Percentiles rank a stretch among this genome's conserved stretches.
Conservation (phyloP, 1,140 invertebrate species). For the Acromyrmex charruanus region DNA sequence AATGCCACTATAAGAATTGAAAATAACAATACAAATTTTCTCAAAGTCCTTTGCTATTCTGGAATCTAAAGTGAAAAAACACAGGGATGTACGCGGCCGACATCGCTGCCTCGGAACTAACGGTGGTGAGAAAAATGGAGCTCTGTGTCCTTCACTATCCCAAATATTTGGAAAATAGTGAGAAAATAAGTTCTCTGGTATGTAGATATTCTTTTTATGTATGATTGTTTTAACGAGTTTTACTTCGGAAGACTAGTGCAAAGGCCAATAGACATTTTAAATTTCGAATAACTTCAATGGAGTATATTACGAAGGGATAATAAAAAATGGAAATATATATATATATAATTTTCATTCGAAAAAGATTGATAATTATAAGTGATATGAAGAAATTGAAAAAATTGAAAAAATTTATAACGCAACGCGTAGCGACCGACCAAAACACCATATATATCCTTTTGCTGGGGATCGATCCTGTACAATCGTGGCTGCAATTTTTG, state of each 20-base stretch:
- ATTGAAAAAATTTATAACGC: neutral
- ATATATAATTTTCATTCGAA: neutral
- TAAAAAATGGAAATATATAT: neutral
- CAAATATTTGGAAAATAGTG: neutral
- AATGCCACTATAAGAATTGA: neutral
- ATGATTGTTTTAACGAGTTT: neutral
- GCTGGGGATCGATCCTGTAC: slow-evolving; percentile 48
- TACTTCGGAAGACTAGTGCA: neutral
- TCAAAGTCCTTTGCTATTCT: neutral
- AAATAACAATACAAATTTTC: neutral
- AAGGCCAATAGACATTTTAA: neutral
- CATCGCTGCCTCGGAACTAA: neutral
- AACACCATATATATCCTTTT: slow-evolving; percentile 44
- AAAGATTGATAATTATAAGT: neutral
- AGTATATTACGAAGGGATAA: neutral
- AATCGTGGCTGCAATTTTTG: slow-evolving; percentile 37
- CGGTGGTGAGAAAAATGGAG: neutral
- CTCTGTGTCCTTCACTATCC: neutral
- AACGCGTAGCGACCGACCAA: slow-evolving; percentile 15
- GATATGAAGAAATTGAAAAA: neutral
- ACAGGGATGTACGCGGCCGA: neutral
- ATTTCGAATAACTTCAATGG: neutral
- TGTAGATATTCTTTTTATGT: neutral
- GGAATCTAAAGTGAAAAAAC: slow-evolving; percentile 18
- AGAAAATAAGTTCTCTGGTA: neutral